Conservation (phyloP, 2,888 invertebrate species). For the Periphyllus acericola region DNA sequence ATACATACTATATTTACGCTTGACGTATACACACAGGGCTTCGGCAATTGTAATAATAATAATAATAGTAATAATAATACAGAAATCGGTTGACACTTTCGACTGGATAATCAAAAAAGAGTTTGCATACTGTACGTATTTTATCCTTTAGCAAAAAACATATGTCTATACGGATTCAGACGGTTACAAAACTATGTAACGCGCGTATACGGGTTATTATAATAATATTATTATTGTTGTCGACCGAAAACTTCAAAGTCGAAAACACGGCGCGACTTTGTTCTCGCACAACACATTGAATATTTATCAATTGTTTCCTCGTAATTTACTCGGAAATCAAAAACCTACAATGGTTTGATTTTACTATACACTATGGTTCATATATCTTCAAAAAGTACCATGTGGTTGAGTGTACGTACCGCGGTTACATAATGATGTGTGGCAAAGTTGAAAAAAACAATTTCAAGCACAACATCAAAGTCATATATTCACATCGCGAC, state of each 20-base stretch:
- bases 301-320: no score
- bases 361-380: no score
- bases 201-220: background rate
- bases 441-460: no score
- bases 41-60: conserved; percentile 9
- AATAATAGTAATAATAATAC: background rate
- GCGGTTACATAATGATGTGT: no score
- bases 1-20: background rate
- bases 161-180: background rate
- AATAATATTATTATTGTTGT: background rate
- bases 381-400: no score
- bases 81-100: conserved; percentile 14
- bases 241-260: no score
- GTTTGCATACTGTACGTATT: background rate
- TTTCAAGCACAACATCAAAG: no score
- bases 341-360: no score
- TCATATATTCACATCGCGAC: no score
- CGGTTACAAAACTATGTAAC: background rate
- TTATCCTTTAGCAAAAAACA: background rate
- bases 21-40: background rate
- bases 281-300: no score
- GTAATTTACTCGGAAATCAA: background rate
- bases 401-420: no score
- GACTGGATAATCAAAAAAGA: conserved; percentile 37
- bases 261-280: no score